Evolutionary conservation across 2,113 vertebrate genomes (phyloP).

Genomic region (Heliornis fulica): DNA sequence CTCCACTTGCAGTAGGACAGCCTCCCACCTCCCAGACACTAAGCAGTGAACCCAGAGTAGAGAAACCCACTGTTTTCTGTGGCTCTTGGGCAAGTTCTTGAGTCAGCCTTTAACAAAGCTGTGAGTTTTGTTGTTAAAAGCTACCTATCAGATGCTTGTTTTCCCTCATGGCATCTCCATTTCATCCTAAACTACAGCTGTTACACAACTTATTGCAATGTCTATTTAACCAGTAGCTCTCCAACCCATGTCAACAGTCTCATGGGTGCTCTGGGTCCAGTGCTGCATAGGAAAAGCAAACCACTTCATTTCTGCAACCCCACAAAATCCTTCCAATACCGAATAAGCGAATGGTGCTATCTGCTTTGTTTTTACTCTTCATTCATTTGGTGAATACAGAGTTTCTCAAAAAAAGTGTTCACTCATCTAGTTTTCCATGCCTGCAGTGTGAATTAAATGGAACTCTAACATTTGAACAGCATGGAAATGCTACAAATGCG

Average conservation of each 20-base stretch:
- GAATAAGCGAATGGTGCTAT: not conserved
- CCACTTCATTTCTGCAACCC: not conserved
- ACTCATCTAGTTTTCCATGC: not conserved
- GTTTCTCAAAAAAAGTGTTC: not conserved
- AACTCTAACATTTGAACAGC: not conserved
- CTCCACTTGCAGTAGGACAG: conserved; percentile 4
- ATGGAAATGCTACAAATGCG: not conserved
- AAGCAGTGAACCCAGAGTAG: not conserved
- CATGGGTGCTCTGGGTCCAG: not conserved
- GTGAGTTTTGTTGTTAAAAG: not conserved
- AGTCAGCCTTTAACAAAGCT: not conserved
- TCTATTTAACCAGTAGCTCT: not conserved
- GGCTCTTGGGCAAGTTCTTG: not conserved
- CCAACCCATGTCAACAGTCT: not conserved
- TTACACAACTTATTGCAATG: not conserved
- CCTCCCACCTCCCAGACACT: conserved; percentile 28
- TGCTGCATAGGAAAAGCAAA: not conserved
- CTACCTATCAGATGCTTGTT: not conserved
- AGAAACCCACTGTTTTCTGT: conserved; percentile 14
- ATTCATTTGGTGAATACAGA: not conserved
- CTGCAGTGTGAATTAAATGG: not conserved
- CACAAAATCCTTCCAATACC: not conserved
- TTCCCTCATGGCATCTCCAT: not conserved
- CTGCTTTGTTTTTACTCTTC: not conserved
- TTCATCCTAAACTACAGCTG: conserved; percentile 1